Evolutionary conservation across 2,888 invertebrate genomes (phyloP).

Genomic region (Heliconius erato): DNA sequence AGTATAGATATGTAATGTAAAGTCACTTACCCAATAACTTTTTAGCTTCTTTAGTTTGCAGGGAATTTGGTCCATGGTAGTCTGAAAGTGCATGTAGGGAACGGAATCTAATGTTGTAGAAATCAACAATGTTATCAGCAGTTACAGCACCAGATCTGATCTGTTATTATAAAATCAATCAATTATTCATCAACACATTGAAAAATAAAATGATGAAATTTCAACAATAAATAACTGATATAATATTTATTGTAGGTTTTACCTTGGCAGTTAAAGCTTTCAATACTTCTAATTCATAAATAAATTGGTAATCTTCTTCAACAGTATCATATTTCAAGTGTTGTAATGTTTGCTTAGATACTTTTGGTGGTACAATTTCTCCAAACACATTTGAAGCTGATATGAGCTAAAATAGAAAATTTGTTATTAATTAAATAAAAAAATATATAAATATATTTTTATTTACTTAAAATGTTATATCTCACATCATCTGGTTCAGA

Average conservation of each 20-base stretch:
- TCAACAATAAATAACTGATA: not conserved
- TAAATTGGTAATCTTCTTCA: conserved; percentile 87
- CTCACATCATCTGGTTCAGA: conserved; percentile 88
- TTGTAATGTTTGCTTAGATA: conserved; percentile 63
- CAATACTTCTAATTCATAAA: conserved; percentile 87
- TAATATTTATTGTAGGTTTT: conserved; percentile 37
- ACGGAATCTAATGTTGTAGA: conserved; percentile 88
- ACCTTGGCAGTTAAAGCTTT: conserved; percentile 85
- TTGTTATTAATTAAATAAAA: not conserved
- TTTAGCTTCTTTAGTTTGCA: conserved; percentile 88
- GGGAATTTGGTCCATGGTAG: conserved; percentile 88
- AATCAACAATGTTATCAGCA: conserved; percentile 86
- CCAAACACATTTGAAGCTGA: conserved; percentile 75
- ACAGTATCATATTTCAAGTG: conserved; percentile 70
- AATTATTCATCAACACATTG: not conserved
- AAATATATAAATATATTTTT: not conserved
- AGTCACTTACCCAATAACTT: conserved; percentile 83
- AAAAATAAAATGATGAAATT: not conserved
- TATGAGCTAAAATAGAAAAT: conserved; percentile 66
- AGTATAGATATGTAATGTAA: not conserved
- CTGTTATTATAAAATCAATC: conserved; percentile 58
- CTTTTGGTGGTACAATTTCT: conserved; percentile 64
- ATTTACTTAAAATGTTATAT: conserved; percentile 16
- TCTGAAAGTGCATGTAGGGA: conserved; percentile 88
- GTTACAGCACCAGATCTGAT: conserved; percentile 76